phyloP scores from a whole-genome alignment of 2,113 vertebrate species.

The Riparia riparia region DNA sequence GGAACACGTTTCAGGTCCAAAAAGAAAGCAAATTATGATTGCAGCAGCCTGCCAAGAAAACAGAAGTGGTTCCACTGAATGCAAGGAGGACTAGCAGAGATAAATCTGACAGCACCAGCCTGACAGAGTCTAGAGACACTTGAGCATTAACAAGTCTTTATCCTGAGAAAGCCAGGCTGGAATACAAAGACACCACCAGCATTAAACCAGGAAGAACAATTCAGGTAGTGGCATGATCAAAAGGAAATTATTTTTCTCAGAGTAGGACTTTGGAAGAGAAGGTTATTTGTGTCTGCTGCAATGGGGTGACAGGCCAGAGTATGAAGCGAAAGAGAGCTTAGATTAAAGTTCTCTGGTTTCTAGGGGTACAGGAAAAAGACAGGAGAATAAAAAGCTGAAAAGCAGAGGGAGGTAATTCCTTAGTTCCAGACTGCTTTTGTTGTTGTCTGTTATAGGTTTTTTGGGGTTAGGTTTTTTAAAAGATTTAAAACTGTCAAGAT shows the following conservation, averaged over 20 bases:
- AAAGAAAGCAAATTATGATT: neutral
- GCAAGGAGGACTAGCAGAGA: neutral
- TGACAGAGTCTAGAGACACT: neutral
- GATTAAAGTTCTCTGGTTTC: neutral
- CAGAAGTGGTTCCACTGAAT: neutral
- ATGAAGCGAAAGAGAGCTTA: neutral
- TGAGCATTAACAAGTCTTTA: neutral
- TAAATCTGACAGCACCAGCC: neutral
- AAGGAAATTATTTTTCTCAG: neutral
- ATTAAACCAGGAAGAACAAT: neutral
- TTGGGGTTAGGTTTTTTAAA: neutral
- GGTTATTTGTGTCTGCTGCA: neutral
- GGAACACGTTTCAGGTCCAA: neutral
- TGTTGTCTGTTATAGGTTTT: neutral
- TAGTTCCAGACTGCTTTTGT: neutral
- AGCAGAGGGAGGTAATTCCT: neutral
- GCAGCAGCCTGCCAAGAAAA: neutral
- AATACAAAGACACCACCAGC: neutral
- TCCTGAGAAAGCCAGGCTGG: neutral
- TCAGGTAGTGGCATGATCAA: neutral
- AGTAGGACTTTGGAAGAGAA: neutral
- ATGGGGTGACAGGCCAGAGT: neutral
- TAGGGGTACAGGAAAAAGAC: neutral
- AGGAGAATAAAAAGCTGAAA: neutral
- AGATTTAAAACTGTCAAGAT: neutral